Evolutionary conservation across 2,113 vertebrate species (phyloP), one percentile per base, ranked within the genome.

Genomic region (Entosphenus tridentatus): DNA sequence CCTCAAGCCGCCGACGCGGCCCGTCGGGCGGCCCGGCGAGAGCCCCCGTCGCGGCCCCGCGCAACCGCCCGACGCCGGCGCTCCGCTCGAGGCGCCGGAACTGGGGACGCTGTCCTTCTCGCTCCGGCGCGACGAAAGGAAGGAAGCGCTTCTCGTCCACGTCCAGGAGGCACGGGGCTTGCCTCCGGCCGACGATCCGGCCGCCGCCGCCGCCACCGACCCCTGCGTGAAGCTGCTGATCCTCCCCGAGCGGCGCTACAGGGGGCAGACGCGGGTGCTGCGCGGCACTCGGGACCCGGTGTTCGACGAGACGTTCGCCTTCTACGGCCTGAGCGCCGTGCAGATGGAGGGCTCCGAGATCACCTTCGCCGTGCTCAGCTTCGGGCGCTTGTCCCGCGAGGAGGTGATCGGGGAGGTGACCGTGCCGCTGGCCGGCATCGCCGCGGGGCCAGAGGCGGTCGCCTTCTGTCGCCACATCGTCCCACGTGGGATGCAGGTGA

Each of bases 151-250:
- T 76, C 79, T 98, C 69, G 93, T 98, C 65, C 89, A 95, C 75
- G 95, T 98, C 74, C 88, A 93, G 77, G 90, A 96, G 78, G 93
- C 90, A 58, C 82, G 83, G 62, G 87, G 88, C 6, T 78, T 98
- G 70, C 88, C 83, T 11, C 87, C 90, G 65, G 96, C 88, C 72
- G 92, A 98, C 65, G 93, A 96, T 72, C 93, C 92, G 76, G 95
- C 93, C 1, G 81, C 96, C 83, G 89, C 21, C 21, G 21, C 39
- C 39, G 6, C 39, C 73, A 96, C 93, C 71, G 93, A 98, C 79
- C 93, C 93, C 0, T 98, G 95, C 77, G 92, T 98, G 78, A 98
- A 98, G 80, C 83, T 98, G 82, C 93, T 88, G 57, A 83, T 98
- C 72, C 79, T 98, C 11, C 93, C 92, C 0, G 93, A 98, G 79